A percentile compares a stretch with the other conserved stretches of the same genome.
Evolutionary conservation across 2,888 invertebrate genomes (phyloP).

Genomic region (Holacanthella duospinosa): DNA sequence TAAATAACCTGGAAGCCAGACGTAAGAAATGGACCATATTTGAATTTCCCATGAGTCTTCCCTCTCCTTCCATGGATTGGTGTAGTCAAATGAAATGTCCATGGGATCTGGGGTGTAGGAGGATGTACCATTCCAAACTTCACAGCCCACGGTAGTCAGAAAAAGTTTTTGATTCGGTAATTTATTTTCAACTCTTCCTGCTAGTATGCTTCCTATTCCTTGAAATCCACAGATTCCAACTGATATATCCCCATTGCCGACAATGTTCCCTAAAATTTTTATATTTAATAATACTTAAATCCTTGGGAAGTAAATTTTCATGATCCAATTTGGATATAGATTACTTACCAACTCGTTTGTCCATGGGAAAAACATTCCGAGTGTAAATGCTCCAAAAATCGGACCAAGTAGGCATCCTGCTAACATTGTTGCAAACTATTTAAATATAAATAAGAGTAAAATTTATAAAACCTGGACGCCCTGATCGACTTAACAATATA

Average conservation of each 20-base stretch:
- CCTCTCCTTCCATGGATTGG: conserved; percentile 25
- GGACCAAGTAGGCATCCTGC: conserved; percentile 84
- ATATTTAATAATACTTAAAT: not conserved
- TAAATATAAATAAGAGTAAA: not conserved
- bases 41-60: conserved; percentile 17
- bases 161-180: conserved; percentile 27
- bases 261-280: too few relatives aligned
- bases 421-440: conserved; percentile 43
- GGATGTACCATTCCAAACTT: not conserved
- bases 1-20: conserved; percentile 41
- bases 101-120: not conserved
- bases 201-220: conserved; percentile 38
- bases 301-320: not conserved
- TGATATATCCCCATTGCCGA: too few relatives aligned
- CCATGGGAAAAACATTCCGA: conserved; percentile 82
- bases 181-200: conserved; percentile 28
- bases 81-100: not conserved
- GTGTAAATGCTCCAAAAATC: conserved; percentile 70
- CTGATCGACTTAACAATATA: too few relatives aligned
- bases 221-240: too few relatives aligned
- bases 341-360: conserved; percentile 61
- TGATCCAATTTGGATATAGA: not conserved
- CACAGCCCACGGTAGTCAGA: conserved; percentile 17
- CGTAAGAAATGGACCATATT: conserved; percentile 38
- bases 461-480: not conserved